A percentile compares a stretch with the other conserved stretches of the same genome.
phyloP scores from a whole-genome alignment of 2,797 vertebrate species.

The Siniperca scherzeri region DNA sequence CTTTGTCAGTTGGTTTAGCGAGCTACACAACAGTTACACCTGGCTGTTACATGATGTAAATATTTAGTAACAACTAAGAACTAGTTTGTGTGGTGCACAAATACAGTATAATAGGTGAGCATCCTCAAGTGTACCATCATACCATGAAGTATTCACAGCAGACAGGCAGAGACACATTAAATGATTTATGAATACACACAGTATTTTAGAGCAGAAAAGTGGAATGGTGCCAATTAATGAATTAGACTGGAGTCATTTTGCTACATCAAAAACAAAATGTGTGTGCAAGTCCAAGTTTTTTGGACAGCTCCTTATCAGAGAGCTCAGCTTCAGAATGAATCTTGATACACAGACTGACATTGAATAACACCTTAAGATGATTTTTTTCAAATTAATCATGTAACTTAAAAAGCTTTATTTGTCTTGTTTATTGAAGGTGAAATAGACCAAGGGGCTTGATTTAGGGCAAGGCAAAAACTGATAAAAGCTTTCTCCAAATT shows the following conservation, averaged over 20 bases:
- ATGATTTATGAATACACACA: background rate
- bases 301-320: background rate
- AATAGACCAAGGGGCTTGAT: slow-evolving; percentile 23
- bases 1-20: background rate
- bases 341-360: slow-evolving; percentile 22
- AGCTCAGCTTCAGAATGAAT: slow-evolving; percentile 16
- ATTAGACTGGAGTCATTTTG: slow-evolving; percentile 23
- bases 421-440: slow-evolving; percentile 41
- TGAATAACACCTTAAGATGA: background rate
- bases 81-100: no score
- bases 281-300: slow-evolving; percentile 18
- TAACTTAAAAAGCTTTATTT: slow-evolving; percentile 51
- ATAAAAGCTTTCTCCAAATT: slow-evolving; percentile 62
- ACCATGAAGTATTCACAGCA: background rate
- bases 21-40: background rate
- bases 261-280: background rate
- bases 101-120: background rate
- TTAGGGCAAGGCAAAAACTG: slow-evolving; percentile 16
- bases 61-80: background rate
- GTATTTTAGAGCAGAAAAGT: background rate
- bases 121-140: no score
- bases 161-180: background rate
- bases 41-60: no score
- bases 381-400: slow-evolving; percentile 40
- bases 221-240: slow-evolving; percentile 32